A percentile compares a stretch with the other conserved stretches of the same genome.
Evolutionary conservation across 2,888 invertebrate genomes (phyloP).

Genomic region (Ophion costatus): DNA sequence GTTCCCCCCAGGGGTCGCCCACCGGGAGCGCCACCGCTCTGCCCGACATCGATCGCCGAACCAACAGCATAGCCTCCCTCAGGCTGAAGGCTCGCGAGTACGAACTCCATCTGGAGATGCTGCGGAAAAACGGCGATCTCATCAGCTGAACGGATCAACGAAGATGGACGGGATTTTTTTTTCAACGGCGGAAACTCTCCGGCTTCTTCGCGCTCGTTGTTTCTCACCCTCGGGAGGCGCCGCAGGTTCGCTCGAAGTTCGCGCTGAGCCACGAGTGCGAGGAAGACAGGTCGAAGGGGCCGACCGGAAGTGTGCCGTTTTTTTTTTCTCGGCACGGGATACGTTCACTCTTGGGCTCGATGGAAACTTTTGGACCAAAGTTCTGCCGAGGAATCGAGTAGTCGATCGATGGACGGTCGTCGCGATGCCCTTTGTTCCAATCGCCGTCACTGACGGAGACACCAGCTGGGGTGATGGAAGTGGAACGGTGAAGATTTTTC

Average conservation of each 20-base stretch:
- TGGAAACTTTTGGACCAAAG: neutral
- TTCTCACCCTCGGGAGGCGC: neutral
- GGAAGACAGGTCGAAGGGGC: neutral
- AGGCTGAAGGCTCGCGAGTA: constrained; percentile 95
- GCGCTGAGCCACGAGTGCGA: no score
- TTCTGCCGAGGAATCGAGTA: neutral
- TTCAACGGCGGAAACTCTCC: neutral
- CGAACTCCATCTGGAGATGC: constrained; percentile 92
- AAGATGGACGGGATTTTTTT: neutral
- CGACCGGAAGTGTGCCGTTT: neutral
- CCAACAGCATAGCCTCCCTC: constrained; percentile 94
- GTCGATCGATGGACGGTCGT: neutral
- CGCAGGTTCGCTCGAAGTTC: no score
- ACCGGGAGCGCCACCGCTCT: constrained; percentile 83
- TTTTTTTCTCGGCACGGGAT: neutral
- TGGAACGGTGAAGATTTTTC: constrained; percentile 46
- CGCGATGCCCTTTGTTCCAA: no score
- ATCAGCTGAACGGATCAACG: constrained; percentile 87
- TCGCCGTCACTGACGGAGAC: neutral
- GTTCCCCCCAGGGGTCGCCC: constrained; percentile 77
- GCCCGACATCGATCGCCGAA: constrained; percentile 92
- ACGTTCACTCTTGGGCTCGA: neutral
- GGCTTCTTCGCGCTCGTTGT: neutral
- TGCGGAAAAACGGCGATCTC: constrained; percentile 91
- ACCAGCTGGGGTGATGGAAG: neutral